Evolutionary conservation across 2,113 vertebrate species (phyloP).

Genomic region (Lophura nycthemera): DNA sequence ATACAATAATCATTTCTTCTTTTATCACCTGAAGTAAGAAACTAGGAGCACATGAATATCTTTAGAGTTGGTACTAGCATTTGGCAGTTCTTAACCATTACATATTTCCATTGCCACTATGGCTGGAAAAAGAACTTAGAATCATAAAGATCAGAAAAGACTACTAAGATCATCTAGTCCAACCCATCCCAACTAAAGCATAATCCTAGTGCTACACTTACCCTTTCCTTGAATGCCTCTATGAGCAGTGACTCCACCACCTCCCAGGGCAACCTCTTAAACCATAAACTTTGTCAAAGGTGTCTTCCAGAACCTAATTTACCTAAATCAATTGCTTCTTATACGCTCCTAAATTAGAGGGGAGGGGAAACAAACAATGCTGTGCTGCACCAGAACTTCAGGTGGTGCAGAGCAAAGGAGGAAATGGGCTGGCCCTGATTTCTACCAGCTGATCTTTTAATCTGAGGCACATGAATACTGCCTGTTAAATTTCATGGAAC

Average conservation of each 20-base stretch:
- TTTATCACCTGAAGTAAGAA: not conserved
- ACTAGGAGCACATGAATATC: no score
- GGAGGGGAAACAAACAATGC: not conserved
- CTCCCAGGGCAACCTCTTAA: no score
- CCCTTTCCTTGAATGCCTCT: no score
- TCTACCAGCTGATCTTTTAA: not conserved
- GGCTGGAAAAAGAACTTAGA: no score
- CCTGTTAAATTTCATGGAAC: not conserved
- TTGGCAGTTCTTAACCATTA: not conserved
- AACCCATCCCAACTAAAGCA: no score
- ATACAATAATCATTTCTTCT: not conserved
- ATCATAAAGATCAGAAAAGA: no score
- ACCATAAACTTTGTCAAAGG: not conserved
- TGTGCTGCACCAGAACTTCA: not conserved
- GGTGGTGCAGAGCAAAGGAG: not conserved
- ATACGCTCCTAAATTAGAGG: rapidly evolving
- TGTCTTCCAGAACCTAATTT: not conserved
- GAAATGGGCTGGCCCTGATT: not conserved
- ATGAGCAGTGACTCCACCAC: no score
- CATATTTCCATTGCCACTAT: not conserved
- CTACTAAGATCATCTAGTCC: no score
- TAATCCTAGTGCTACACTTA: no score
- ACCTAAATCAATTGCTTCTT: not conserved
- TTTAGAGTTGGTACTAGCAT: not conserved
- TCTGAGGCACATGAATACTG: not conserved